These are phyloP conservation scores for Drosophila conformis DNA, from an alignment of 2,888 invertebrate genomes.

Conservation along the genomic window DNA sequence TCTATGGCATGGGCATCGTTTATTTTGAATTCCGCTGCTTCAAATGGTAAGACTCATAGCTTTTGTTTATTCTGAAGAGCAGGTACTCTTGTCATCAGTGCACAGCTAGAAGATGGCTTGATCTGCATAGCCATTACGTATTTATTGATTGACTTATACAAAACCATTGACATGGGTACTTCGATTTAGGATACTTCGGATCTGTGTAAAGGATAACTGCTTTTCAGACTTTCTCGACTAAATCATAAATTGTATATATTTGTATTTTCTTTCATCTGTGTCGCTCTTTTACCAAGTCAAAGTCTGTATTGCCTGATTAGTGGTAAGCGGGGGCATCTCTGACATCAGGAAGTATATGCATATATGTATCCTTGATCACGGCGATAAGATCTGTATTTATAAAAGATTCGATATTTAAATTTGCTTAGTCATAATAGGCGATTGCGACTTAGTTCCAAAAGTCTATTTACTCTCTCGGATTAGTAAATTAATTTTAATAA, in stretches of 20 bases:
- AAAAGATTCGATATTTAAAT: not conserved
- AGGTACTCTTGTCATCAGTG: not conserved
- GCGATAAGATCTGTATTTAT: too few relatives aligned
- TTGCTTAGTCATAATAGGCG: not conserved
- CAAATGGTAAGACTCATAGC: slow-evolving; percentile 91
- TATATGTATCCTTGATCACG: too few relatives aligned
- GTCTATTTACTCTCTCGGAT: not conserved
- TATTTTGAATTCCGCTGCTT: slow-evolving; percentile 98
- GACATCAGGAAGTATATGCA: too few relatives aligned
- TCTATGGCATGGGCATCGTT: slow-evolving; percentile 97
- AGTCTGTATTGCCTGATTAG: too few relatives aligned
- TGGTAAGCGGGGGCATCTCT: too few relatives aligned
- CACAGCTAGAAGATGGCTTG: not conserved
- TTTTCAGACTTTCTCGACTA: too few relatives aligned
- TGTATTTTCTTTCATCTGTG: not conserved
- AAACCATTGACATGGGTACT: too few relatives aligned
- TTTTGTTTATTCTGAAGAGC: not conserved
- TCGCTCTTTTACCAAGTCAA: not conserved
- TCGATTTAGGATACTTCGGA: too few relatives aligned
- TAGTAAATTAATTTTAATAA: not conserved
- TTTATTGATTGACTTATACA: not conserved
- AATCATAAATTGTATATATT: too few relatives aligned
- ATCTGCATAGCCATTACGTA: not conserved
- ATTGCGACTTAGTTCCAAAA: not conserved
- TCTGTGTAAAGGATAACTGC: too few relatives aligned